phyloP scores from a whole-genome alignment of 1,140 invertebrate species.

The Phymorhynchus buccinoides region DNA sequence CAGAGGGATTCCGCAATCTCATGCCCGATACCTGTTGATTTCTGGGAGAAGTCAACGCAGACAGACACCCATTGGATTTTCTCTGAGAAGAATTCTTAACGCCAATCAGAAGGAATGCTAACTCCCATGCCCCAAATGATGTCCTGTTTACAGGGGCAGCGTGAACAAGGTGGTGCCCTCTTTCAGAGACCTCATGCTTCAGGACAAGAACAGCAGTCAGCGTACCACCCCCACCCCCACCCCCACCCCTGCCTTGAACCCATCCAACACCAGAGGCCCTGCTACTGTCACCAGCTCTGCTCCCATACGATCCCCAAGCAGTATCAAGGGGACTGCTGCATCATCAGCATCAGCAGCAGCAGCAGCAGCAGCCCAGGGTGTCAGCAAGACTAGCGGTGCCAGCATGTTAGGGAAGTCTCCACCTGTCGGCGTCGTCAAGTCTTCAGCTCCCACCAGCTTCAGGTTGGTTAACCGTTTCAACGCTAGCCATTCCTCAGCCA shows the following conservation, averaged over 20 bases:
- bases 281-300: neutral
- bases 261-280: neutral
- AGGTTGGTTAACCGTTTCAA: too few relatives aligned
- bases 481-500: too few relatives aligned
- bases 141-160: slow-evolving; percentile 52
- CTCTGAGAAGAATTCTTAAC: too few relatives aligned
- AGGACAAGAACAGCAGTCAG: slow-evolving; percentile 48
- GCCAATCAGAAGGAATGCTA: neutral
- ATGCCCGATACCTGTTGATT: too few relatives aligned
- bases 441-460: neutral
- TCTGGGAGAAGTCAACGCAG: too few relatives aligned
- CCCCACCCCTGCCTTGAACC: too few relatives aligned
- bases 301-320: neutral
- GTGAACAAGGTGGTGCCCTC: slow-evolving; percentile 58
- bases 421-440: slow-evolving; percentile 25
- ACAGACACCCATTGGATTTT: too few relatives aligned
- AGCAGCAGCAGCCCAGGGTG: neutral
- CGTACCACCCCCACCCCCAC: too few relatives aligned
- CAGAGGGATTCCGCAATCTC: too few relatives aligned
- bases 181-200: slow-evolving; percentile 63
- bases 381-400: neutral
- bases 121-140: neutral
- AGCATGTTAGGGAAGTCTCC: slow-evolving; percentile 34
- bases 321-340: neutral
- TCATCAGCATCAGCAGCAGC: too few relatives aligned